Conservation (phyloP, 2,797 vertebrate species). For the Sebastes elongatus region DNA sequence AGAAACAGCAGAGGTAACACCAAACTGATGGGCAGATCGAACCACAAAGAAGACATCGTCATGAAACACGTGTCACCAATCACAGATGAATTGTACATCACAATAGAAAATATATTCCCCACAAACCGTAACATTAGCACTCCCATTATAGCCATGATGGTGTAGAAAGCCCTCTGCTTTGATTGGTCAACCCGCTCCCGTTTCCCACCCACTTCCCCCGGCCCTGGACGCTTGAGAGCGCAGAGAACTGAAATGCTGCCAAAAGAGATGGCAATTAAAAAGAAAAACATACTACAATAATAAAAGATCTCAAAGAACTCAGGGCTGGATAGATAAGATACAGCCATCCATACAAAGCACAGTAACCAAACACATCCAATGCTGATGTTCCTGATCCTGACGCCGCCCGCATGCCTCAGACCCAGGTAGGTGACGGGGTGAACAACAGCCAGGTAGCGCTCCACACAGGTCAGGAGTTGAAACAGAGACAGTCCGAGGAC, state of each 20-base stretch:
- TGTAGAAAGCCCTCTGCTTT: background rate
- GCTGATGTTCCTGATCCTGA: constrained; percentile 1
- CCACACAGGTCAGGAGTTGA: background rate
- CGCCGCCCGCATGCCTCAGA: background rate
- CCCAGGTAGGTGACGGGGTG: constrained; percentile 30
- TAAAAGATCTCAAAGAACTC: no score
- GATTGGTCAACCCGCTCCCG: background rate
- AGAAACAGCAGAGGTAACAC: no score
- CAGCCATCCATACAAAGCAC: background rate
- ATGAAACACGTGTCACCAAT: accelerated
- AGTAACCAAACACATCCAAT: background rate
- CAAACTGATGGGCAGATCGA: background rate
- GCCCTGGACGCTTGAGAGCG: constrained; percentile 8
- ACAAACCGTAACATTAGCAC: background rate
- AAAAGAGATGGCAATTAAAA: background rate
- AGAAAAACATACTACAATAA: accelerated
- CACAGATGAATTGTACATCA: no score
- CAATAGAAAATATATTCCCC: accelerated
- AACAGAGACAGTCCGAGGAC: background rate
- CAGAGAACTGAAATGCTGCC: constrained; percentile 19
- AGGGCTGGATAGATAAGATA: accelerated
- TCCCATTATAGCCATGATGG: background rate
- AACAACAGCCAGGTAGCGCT: constrained; percentile 36
- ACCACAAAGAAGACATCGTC: accelerated
- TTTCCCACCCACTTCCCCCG: background rate